Percentiles rank a stretch among this genome's conserved stretches.
Conservation (phyloP, 2,113 vertebrate genomes). For the Larimichthys polyactis region DNA sequence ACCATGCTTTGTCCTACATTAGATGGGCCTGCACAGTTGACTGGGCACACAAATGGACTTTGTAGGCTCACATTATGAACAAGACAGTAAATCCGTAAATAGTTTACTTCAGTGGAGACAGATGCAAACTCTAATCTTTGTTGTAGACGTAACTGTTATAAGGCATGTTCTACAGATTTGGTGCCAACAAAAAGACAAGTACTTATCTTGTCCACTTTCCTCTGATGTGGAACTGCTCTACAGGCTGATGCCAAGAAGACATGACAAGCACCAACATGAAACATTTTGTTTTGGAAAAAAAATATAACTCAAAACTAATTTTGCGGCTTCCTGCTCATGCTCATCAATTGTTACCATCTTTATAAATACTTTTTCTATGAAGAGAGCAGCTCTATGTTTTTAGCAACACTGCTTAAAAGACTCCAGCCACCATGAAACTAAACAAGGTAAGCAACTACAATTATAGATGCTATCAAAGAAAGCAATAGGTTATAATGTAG, state of each 20-base stretch:
- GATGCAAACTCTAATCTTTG: constrained; percentile 23
- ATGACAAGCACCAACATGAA: constrained; percentile 25
- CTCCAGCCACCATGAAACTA: not conserved
- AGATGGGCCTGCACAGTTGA: constrained; percentile 62
- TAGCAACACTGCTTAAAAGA: not conserved
- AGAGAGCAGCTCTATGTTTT: not conserved
- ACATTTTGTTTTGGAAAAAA: not conserved
- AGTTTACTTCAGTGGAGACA: constrained; percentile 46
- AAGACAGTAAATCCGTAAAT: constrained; percentile 59
- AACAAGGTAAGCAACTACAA: not conserved
- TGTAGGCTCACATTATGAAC: constrained; percentile 63
- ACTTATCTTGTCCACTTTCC: constrained; percentile 15
- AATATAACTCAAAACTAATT: constrained; percentile 5
- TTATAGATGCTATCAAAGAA: constrained; percentile 5
- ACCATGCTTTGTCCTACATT: constrained; percentile 65
- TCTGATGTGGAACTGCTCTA: not conserved
- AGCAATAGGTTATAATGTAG: not conserved
- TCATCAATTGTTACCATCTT: constrained; percentile 16
- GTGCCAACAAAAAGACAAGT: constrained; percentile 6
- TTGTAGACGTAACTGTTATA: not conserved
- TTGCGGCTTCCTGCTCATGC: not conserved
- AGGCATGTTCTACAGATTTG: not conserved
- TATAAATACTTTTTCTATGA: constrained; percentile 10
- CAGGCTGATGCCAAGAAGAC: not conserved
- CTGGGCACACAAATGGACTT: constrained; percentile 71